Base-by-base conservation (phyloP, 2,113 vertebrate genomes). In the Otocyon megalotis region DNA sequence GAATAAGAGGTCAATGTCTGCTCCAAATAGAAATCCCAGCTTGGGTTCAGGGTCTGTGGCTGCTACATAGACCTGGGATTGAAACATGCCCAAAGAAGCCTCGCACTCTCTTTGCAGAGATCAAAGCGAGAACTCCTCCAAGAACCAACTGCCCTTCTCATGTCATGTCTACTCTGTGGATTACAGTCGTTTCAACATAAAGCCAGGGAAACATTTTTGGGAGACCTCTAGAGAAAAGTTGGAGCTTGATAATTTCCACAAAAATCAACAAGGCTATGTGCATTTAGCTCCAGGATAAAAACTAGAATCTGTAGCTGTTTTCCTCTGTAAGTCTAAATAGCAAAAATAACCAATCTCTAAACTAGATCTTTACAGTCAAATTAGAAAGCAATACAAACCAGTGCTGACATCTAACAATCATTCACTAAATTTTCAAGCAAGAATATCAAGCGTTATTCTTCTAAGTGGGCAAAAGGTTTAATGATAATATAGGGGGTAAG, bases 1-100 rank as follows among this genome's bases (percentile, higher is more conserved):
- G 74, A 95, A 96, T 96, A 96, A 95, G 62, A 96, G 65, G 88
- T 96, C 90, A 96, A 48, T 74, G 63, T 88, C 76, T 88, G 65
- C 15, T 96, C 90, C 50, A 76, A 88, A 94, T 0, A 95, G 50
- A 71, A 93, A 97, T 43, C 50, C 10, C 92, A 77, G 37, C 53
- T 77, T 24, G 30, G 86, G 76, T n/a, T 84, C 85, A 53, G 56
- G 60, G 80, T 53, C 53, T 88, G 11, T 58, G 79, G 22, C 17
- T 58, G 19, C 19, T 48, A 13, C 16, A 83, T 30, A 4, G 9
- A 48, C 15, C 30, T 54, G 28, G 0, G 0, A 72, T 1, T n/a
- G n/a, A 56, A 92, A 90, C n/a, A 82, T 4, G 30, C 8, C 79
- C 22, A 15, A n/a, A 28, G 56, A 83, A 85, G 88, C 48, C 17